Conservation (phyloP, 1,140 invertebrate genomes). For the Bombus affinis region DNA sequence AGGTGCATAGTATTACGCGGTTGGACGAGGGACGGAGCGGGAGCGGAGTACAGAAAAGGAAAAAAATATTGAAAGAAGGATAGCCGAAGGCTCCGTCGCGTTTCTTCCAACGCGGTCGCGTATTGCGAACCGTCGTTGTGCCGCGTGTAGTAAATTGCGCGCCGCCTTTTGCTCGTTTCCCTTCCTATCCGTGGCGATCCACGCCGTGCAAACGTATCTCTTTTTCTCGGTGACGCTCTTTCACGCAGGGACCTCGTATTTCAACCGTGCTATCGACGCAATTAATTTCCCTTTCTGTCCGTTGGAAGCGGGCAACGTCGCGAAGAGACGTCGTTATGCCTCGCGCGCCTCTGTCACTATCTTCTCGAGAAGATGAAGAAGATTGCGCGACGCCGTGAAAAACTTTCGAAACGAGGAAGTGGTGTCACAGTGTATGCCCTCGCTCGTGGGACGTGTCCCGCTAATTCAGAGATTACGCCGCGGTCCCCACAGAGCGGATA, state of each 20-base stretch:
- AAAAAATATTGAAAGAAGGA: slow-evolving; percentile 29
- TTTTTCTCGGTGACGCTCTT: not conserved
- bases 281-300: slow-evolving; percentile 39
- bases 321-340: not conserved
- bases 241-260: slow-evolving; percentile 6
- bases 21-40: slow-evolving; percentile 29
- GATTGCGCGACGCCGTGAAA: not conserved
- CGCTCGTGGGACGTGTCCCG: slow-evolving; percentile 1
- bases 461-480: slow-evolving; percentile 43
- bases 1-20: slow-evolving; percentile 50
- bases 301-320: not conserved
- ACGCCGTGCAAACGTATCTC: not conserved
- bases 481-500: slow-evolving; percentile 33
- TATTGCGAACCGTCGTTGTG: not conserved
- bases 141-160: slow-evolving; percentile 20
- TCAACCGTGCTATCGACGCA: slow-evolving; percentile 45
- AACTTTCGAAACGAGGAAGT: slow-evolving; percentile 26
- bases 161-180: slow-evolving; percentile 8
- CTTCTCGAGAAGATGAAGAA: not conserved
- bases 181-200: not conserved
- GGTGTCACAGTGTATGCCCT: not conserved
- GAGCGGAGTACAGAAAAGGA: not conserved
- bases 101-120: slow-evolving; percentile 7
- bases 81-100: slow-evolving; percentile 34
- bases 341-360: not conserved